Conservation (phyloP, 92 coral and sea anemone genomes). For the Epizoanthus illoricatus region DNA sequence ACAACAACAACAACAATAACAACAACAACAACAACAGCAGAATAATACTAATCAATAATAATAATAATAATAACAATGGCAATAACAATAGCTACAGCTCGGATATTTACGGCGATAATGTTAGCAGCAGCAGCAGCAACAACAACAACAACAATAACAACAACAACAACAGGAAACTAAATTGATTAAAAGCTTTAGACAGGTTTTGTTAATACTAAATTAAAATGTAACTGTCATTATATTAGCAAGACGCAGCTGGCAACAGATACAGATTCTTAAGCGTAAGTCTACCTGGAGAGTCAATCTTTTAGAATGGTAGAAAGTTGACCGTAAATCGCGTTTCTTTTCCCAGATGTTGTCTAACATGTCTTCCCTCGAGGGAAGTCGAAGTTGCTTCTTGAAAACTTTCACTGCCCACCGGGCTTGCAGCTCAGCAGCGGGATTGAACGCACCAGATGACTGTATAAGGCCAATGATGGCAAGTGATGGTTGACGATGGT, state of each 20-base stretch:
- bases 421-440: slow-evolving; percentile 46
- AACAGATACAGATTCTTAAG: neutral
- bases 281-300: slow-evolving; percentile 45
- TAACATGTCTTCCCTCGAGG: slow-evolving; percentile 36
- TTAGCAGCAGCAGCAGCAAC: too few species aligned
- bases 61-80: too few species aligned
- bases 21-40: too few species aligned
- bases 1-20: too few species aligned
- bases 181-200: too few species aligned
- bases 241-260: neutral
- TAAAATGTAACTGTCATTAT: too few species aligned
- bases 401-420: slow-evolving; percentile 50
- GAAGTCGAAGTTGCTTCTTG: slow-evolving; percentile 26
- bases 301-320: slow-evolving; percentile 39
- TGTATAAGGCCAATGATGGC: slow-evolving; percentile 44
- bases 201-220: too few species aligned
- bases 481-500: slow-evolving; percentile 12
- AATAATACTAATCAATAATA: too few species aligned
- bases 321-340: neutral
- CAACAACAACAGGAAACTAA: too few species aligned
- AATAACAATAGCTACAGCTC: too few species aligned
- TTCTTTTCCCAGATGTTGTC: slow-evolving; percentile 41
- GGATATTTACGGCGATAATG: too few species aligned
- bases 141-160: too few species aligned
- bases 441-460: slow-evolving; percentile 16